A percentile compares a stretch with the other conserved stretches of the same genome.
Evolutionary conservation across 2,888 invertebrate genomes (phyloP).

Genomic region (Fragum fragum): DNA sequence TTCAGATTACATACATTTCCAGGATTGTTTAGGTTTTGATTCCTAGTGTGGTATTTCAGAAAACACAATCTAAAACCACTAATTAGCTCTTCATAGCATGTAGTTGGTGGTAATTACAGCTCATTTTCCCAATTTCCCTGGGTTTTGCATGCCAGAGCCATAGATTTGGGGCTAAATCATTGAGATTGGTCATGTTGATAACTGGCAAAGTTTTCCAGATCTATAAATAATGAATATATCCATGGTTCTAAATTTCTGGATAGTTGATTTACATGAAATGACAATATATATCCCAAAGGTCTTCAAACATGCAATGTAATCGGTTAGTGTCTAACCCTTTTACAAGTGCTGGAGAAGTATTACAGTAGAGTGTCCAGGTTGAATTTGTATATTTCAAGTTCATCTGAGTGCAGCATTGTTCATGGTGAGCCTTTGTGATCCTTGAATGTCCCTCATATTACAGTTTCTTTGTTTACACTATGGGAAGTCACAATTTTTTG

Average conservation of each 20-base stretch:
- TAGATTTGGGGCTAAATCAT: conserved; percentile 21
- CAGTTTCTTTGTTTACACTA: too few relatives aligned
- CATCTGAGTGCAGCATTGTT: too few relatives aligned
- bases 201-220: conserved; percentile 11
- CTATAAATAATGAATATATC: conserved; percentile 40
- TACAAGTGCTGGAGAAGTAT: not conserved
- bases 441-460: too few relatives aligned
- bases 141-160: conserved; percentile 1
- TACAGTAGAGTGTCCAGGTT: too few relatives aligned
- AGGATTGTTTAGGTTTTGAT: conserved; percentile 15
- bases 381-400: too few relatives aligned
- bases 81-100: conserved; percentile 26
- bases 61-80: conserved; percentile 18
- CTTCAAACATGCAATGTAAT: conserved; percentile 2
- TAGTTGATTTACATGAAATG: conserved; percentile 6
- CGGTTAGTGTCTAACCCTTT: not conserved
- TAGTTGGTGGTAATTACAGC: conserved; percentile 18
- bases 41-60: conserved; percentile 16
- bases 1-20: conserved; percentile 17
- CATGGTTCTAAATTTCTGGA: not conserved
- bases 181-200: conserved; percentile 28
- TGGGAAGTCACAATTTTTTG: too few relatives aligned
- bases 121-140: conserved; percentile 10
- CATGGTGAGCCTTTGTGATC: too few relatives aligned
- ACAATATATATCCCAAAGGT: conserved; percentile 3